Percentiles rank a stretch among this genome's conserved stretches.
phyloP scores from a whole-genome alignment of 2,797 vertebrate species.

The Masticophis lateralis region DNA sequence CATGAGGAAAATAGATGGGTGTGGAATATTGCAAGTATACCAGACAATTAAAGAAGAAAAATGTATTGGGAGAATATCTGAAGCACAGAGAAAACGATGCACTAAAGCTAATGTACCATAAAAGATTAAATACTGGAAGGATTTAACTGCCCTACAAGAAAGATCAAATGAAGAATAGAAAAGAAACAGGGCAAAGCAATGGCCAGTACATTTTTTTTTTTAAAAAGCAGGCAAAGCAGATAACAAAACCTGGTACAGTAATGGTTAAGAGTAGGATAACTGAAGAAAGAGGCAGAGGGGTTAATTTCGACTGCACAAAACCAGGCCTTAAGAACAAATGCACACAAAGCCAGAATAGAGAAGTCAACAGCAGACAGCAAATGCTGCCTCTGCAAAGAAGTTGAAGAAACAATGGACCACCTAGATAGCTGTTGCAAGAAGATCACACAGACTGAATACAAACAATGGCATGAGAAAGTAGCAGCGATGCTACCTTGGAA shows the following conservation, averaged over 20 bases:
- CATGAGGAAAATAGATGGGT: background rate
- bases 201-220: background rate
- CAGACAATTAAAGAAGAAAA: background rate
- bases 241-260: background rate
- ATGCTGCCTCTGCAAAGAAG: background rate
- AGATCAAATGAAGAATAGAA: background rate
- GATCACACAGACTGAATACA: background rate
- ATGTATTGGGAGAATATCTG: background rate
- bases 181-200: background rate
- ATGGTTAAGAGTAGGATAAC: background rate
- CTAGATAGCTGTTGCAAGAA: background rate
- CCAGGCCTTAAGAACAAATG: background rate
- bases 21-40: background rate
- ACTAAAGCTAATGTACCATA: background rate
- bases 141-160: background rate
- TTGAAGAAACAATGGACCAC: background rate
- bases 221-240: background rate
- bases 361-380: background rate
- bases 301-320: background rate
- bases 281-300: background rate
- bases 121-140: background rate
- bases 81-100: background rate
- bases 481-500: background rate
- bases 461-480: background rate
- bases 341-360: background rate